A percentile compares a stretch with the other conserved stretches of the same genome.
Evolutionary conservation across 2,888 invertebrate genomes (phyloP).

Genomic region (Troides oblongomaculatus): DNA sequence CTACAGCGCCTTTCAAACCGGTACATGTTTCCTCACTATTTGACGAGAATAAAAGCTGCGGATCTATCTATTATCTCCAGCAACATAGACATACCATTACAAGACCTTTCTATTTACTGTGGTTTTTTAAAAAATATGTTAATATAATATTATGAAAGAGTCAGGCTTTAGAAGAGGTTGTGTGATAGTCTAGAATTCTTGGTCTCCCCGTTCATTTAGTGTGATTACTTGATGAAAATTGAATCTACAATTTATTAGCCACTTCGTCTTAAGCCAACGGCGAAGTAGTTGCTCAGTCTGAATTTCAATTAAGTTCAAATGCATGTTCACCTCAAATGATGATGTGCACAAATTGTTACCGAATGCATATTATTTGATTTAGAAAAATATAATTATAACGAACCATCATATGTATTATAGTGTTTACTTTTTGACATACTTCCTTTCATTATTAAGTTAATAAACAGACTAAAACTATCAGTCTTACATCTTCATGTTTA

Average conservation of each 20-base stretch:
- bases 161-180: background rate
- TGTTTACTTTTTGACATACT: background rate
- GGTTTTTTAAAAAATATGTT: background rate
- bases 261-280: conserved; percentile 9
- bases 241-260: conserved; percentile 8
- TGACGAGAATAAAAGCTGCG: no score
- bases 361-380: background rate
- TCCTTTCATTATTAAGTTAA: background rate
- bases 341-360: background rate
- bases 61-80: no score
- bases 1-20: no score
- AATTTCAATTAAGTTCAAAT: conserved; percentile 13
- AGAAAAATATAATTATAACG: background rate
- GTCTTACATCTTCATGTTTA: no score
- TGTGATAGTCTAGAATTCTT: background rate
- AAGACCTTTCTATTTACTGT: background rate
- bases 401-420: background rate
- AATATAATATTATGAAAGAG: background rate
- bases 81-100: no score
- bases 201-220: background rate
- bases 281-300: conserved; percentile 2
- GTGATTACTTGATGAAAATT: background rate
- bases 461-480: no score
- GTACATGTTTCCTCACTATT: no score
- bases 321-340: conserved; percentile 5